Conservation (phyloP, 53 echinoderm and acorn worm genomes). For the Apostichopus leukothele region DNA sequence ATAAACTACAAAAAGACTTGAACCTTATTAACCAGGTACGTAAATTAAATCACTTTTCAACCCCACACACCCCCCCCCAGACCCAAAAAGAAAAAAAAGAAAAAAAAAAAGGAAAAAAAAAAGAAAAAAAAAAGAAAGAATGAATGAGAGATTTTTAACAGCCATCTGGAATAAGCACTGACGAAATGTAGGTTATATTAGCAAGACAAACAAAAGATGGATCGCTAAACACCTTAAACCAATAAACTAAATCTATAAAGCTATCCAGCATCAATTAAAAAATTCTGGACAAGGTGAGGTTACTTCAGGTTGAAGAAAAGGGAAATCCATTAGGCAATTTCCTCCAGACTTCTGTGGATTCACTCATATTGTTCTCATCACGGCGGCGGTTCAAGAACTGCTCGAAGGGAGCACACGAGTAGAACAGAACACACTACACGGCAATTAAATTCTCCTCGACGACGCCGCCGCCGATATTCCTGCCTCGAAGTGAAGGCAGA, state of each 20-base stretch:
- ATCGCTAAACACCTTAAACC: not conserved
- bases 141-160: not conserved
- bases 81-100: too few species aligned
- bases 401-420: not conserved
- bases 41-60: too few species aligned
- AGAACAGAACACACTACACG: not conserved
- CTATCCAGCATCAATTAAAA: not conserved
- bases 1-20: too few species aligned
- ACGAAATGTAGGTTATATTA: not conserved
- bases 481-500: not conserved
- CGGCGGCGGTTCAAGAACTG: not conserved
- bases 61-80: too few species aligned
- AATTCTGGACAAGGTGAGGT: constrained; percentile 7
- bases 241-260: not conserved
- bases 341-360: not conserved
- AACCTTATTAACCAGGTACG: too few species aligned
- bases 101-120: too few species aligned
- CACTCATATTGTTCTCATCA: not conserved
- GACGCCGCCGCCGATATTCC: not conserved
- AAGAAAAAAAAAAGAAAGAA: too few species aligned
- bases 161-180: not conserved
- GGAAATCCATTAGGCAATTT: not conserved
- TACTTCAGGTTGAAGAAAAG: constrained; percentile 16
- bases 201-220: not conserved
- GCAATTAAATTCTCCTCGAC: not conserved